Evolutionary conservation across 2,797 vertebrate species (phyloP).

Genomic region (Urocyon cinereoargenteus): DNA sequence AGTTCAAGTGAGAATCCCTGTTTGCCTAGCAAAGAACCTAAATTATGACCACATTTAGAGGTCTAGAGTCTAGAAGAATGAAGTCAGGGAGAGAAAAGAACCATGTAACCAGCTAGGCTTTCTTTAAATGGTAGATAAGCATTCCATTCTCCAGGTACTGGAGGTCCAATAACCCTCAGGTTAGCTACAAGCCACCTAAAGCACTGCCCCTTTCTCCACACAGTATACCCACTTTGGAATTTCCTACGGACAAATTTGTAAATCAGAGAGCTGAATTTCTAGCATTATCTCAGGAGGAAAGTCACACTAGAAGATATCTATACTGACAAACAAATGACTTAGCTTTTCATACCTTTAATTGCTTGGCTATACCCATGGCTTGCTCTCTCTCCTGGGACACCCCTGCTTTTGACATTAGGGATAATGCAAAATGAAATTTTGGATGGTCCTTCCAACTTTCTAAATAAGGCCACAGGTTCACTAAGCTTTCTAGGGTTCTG

Average conservation of each 20-base stretch:
- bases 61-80: not conserved
- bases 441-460: not conserved
- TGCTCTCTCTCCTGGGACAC: not conserved
- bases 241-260: not conserved
- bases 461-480: not conserved
- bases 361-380: not conserved
- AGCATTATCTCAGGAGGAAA: conserved; percentile 8
- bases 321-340: not conserved
- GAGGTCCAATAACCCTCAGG: not conserved
- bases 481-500: conserved; percentile 2
- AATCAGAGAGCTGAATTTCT: not conserved
- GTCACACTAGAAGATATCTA: conserved; percentile 10
- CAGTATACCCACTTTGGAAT: not conserved
- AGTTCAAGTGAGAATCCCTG: not conserved
- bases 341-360: conserved; percentile 21
- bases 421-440: not conserved
- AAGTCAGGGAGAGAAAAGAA: not conserved
- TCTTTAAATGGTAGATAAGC: conserved; percentile 2
- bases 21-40: conserved; percentile 9
- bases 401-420: not conserved
- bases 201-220: not conserved
- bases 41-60: conserved; percentile 1
- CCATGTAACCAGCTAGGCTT: not conserved
- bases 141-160: not conserved
- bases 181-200: conserved; percentile 1